Evolutionary conservation across 2,888 invertebrate species (phyloP), one percentile per base, ranked within the genome.

Genomic region (Zygogramma bicolorata): DNA sequence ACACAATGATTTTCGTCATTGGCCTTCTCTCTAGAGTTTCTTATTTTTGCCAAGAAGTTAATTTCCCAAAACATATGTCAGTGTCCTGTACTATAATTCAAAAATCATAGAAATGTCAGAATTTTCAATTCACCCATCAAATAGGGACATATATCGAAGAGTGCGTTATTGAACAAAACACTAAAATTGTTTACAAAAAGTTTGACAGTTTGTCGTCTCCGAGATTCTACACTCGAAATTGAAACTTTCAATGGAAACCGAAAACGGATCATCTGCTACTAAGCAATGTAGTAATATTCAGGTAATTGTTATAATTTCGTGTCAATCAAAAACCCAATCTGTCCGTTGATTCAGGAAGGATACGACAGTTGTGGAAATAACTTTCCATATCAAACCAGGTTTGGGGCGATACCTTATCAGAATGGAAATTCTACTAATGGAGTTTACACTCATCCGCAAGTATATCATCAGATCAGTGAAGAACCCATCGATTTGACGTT

Each of bases 161-260:
- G n/a, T 18, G 53, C 25, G 25, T 22, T 4, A 13, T 22, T 5
- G 27, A 53, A 53, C 53, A 53, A 53, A 53, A 53, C 53, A 53
- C 13, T n/a, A 53, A 53, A 53, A 25, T 27, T 53, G 53, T 53
- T 53, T 53, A 53, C 53, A 25, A 53, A 53, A 53, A 53, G 27
- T 53, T 25, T 53, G 53, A 63, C 63, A 63, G 40, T 63, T 29
- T 59, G 18, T 59, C 73, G 73, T 73, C 73, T 73, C 73, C 72
- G 42, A 73, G 67, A 69, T 68, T 70, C 65, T 60, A 20, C n/a
- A n/a, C 61, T 60, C 63, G 62, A 46, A 40, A 63, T 38, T 58
- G 20, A 15, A 49, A 40, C 74, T 75, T 65, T 77, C 80, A 79
- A 80, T 80, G 80, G 80, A 80, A 79, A 79, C 80, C 75, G 70